Percentiles rank a stretch among this genome's conserved stretches.
Evolutionary conservation across 2,113 vertebrate species (phyloP).

Genomic region (Corydoras maculifer): DNA sequence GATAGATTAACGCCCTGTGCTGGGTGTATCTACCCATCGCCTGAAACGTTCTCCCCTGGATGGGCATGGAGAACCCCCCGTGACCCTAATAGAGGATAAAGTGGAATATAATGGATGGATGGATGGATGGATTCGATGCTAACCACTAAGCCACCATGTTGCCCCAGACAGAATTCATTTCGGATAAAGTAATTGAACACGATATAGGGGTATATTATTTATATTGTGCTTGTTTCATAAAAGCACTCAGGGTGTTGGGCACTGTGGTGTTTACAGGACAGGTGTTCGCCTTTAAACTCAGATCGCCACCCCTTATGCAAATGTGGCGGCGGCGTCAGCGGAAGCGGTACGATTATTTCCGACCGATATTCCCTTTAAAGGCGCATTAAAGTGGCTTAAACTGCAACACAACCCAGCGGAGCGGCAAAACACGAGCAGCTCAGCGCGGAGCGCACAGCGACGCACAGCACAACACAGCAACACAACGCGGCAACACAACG

Average conservation of each 20-base stretch:
- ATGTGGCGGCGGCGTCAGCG: constrained; percentile 42
- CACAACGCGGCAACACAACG: not conserved
- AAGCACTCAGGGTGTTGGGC: not conserved
- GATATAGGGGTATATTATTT: not conserved
- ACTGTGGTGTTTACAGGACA: no score
- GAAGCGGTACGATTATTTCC: constrained; percentile 51
- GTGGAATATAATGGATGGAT: no score
- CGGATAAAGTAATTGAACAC: no score
- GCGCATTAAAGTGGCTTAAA: constrained; percentile 44
- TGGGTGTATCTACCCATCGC: no score
- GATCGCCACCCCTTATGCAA: constrained; percentile 47
- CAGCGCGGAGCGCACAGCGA: constrained; percentile 5
- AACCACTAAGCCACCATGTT: no score
- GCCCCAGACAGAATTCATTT: no score
- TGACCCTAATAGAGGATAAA: no score
- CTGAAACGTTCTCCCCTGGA: no score
- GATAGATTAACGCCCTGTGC: no score
- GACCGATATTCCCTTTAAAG: constrained; percentile 53
- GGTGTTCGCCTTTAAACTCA: constrained; percentile 35
- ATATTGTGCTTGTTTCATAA: not conserved
- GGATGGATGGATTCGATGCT: no score
- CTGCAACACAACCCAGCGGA: constrained; percentile 40
- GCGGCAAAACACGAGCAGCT: constrained; percentile 23
- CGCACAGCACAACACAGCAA: not conserved
- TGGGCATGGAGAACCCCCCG: no score